Conservation (phyloP, 2,888 invertebrate species). For the Suillia variegata region DNA sequence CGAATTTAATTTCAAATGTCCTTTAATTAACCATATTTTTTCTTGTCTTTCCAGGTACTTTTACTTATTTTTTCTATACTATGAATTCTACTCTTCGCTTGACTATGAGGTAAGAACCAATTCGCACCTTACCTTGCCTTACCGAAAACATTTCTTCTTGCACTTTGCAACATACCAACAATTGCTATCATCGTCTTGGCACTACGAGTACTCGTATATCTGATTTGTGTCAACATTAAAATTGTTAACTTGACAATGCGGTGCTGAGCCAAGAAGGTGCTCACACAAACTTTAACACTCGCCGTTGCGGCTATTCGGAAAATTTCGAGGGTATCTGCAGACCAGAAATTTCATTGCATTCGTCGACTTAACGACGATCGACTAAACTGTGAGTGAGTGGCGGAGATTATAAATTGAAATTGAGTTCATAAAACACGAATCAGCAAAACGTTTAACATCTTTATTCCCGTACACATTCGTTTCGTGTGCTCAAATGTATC, state of each 20-base stretch:
- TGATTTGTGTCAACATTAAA: slow-evolving; percentile 53
- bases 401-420: slow-evolving; percentile 57
- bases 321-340: too few species aligned
- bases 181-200: too few species aligned
- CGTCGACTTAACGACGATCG: too few species aligned
- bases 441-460: slow-evolving; percentile 57
- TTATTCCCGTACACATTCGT: too few species aligned
- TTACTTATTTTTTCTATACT: neutral
- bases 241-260: slow-evolving; percentile 49
- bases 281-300: slow-evolving; percentile 15
- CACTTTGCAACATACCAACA: too few species aligned
- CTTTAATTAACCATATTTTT: too few species aligned
- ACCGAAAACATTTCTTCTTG: too few species aligned
- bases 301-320: too few species aligned
- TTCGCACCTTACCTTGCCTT: too few species aligned
- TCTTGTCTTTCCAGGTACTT: slow-evolving; percentile 42
- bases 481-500: too few species aligned
- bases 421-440: slow-evolving; percentile 59
- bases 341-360: too few species aligned
- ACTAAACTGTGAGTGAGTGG: slow-evolving; percentile 45
- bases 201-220: slow-evolving; percentile 45
- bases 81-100: neutral
- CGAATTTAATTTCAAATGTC: neutral
- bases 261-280: neutral
- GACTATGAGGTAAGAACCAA: neutral